Base-by-base conservation (phyloP, 2,888 invertebrate genomes). In the Ochlodes sylvanus region DNA sequence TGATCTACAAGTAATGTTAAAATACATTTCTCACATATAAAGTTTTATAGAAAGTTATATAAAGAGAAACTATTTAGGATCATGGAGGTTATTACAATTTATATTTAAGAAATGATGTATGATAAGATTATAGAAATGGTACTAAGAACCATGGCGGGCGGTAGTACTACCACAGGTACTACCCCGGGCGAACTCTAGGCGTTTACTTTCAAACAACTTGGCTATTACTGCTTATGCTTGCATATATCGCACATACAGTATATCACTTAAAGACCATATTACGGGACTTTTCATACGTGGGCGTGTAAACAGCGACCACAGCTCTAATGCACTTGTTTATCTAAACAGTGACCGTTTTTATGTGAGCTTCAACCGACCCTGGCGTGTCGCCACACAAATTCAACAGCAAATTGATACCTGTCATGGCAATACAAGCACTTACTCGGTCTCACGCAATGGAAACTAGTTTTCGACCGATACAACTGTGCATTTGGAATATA, bases 401-500 rank as follows among this genome's bases (percentile, higher is more conserved):
- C 27, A 17, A 58, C 12, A 34, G 12, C 57, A 58, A 65, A 74
- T 73, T 72, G 75, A 72, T 72, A 70, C 70, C 71, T 74, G 75
- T 77, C 75, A 73, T 70, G 71, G 72, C 70, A 71, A 64, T 63
- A 73, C 73, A 71, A 52, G 62, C 64, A 66, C 63, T 75, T 73
- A 27, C 74, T 73, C 65, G 15, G 7, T 50, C 38, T 58, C 34
- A 65, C 19, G 64, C 34, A 56, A 55, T 32, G 44, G 38, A 65
- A 41, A 56, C 21, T 50, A 65, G 65, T 65, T 62, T 14, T 34
- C 52, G 12, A 41, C 50, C 21, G 50, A 56, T 34, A 38, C 15
- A 68, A 67, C 55, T 69, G 56, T 69, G 69, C 58, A 56, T 73
- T 71, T 61, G 14, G 75, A 73, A 76, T 77, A 75, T 71, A 76